Evolutionary conservation across 2,797 vertebrate species (phyloP), one percentile per base, ranked within the genome.

Genomic region (Momotus momota): DNA sequence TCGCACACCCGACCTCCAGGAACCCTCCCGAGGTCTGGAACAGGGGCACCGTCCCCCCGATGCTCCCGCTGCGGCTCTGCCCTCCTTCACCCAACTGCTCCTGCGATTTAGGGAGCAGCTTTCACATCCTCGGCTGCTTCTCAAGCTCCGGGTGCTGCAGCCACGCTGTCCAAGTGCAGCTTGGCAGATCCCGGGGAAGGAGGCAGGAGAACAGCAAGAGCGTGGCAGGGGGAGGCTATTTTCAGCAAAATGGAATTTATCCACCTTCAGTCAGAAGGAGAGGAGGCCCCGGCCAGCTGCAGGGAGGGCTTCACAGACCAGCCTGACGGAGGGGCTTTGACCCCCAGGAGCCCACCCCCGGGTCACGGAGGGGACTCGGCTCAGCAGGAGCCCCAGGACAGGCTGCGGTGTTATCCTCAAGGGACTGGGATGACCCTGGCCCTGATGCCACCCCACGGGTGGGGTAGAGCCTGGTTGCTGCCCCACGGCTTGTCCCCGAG

Each of bases 151-250:
- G n/a, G 41, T 5, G 2, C 60, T 8, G 55, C 72, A 22, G 40
- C 33, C n/a, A 1, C 60, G 1, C 0, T 3, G 51, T 3, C 54
- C 54, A 3, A 13, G 81, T 4, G 0, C 26, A 5, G 54, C 7
- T 10, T 1, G 48, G 84, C 77, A 22, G 54, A 4, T 5, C 66
- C 43, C 6, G 0, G 75, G 38, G 41, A 35, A 9, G 38, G 64
- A 82, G 38, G 51, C 45, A 4, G 54, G 38, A 48, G 73, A 52
- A 6, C 31, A 6, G 81, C 70, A 6, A 54, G 43, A 16, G 2
- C 6, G 0, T 2, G 3, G 41, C 3, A 1, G 22, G 14, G 45
- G 25, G 25, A 17, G 33, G 58, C 38, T 2, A 1, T 41, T 66
- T 29, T 23, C 84, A 54, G 51, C 65, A 4, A 45, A 40, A 67